A percentile compares a stretch with the other conserved stretches of the same genome.
These are phyloP conservation scores for Nixonia krombeini DNA, from an alignment of 1,140 invertebrate species.

Conservation along the genomic window DNA sequence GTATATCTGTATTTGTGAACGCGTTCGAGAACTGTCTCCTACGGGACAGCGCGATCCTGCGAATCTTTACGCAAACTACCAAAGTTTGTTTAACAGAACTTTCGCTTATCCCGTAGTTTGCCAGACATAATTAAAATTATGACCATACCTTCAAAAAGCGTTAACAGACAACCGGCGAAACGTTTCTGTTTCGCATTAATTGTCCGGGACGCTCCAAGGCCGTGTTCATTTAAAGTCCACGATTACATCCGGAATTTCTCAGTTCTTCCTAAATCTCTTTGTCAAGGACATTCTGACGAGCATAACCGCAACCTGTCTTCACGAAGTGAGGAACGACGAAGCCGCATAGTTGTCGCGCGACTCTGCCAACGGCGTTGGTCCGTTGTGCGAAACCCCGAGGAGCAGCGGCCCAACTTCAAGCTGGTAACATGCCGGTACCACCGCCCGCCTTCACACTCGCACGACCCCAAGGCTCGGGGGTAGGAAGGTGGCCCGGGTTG, in stretches of 20 bases:
- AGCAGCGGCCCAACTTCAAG: constrained; percentile 19
- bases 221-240: neutral
- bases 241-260: constrained; percentile 7
- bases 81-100: no score
- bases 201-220: neutral
- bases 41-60: constrained; percentile 21
- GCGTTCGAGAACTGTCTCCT: constrained; percentile 7
- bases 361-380: constrained; percentile 19
- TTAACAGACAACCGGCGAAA: no score
- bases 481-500: constrained; percentile 53
- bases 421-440: no score
- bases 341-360: constrained; percentile 56
- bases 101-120: constrained; percentile 35
- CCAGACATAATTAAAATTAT: no score
- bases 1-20: constrained; percentile 62
- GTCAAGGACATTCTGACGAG: constrained; percentile 53
- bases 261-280: constrained; percentile 25
- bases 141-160: no score
- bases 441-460: constrained; percentile 15
- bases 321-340: constrained; percentile 63
- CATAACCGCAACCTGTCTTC: constrained; percentile 63
- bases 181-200: no score
- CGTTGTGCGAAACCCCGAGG: constrained; percentile 15
- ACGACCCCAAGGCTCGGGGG: constrained; percentile 38
- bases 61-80: no score